A percentile compares a stretch with the other conserved stretches of the same genome.
These are phyloP conservation scores for Gavia stellata DNA, from an alignment of 2,113 vertebrate genomes.

Conservation along the genomic window DNA sequence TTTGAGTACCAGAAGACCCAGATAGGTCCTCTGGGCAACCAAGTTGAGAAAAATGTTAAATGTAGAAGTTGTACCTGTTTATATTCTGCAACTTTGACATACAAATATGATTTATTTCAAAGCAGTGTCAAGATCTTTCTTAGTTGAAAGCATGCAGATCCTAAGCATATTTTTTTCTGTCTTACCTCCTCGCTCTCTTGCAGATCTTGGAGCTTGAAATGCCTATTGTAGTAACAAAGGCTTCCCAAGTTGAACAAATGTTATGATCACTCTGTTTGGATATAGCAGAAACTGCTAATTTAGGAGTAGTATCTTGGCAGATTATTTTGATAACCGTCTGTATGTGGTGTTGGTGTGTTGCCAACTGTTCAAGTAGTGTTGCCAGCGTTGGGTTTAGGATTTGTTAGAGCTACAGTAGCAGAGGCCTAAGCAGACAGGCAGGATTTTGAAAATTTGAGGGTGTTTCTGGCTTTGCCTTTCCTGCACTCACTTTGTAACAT, in stretches of 20 bases:
- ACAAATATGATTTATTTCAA: neutral
- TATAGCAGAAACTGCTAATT: neutral
- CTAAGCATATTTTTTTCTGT: neutral
- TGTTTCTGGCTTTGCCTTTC: neutral
- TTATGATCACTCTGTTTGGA: neutral
- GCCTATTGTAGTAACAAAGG: neutral
- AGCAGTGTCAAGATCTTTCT: neutral
- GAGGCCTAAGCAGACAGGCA: neutral
- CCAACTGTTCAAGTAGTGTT: neutral
- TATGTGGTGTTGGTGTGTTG: neutral
- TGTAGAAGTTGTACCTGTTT: neutral
- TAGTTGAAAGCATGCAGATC: neutral
- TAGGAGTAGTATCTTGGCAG: neutral
- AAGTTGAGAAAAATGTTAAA: neutral
- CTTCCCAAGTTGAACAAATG: neutral
- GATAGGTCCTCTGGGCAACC: neutral
- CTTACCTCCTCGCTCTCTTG: neutral
- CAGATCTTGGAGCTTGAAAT: neutral
- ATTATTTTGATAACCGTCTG: slow-evolving; percentile 17
- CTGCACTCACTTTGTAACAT: neutral
- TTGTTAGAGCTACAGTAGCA: neutral
- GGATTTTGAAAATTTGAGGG: neutral
- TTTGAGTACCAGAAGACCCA: neutral
- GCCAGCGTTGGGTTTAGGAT: neutral
- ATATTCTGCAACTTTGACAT: neutral